phyloP scores from a whole-genome alignment of 2,888 invertebrate species.

The Chelonus formosanus region DNA sequence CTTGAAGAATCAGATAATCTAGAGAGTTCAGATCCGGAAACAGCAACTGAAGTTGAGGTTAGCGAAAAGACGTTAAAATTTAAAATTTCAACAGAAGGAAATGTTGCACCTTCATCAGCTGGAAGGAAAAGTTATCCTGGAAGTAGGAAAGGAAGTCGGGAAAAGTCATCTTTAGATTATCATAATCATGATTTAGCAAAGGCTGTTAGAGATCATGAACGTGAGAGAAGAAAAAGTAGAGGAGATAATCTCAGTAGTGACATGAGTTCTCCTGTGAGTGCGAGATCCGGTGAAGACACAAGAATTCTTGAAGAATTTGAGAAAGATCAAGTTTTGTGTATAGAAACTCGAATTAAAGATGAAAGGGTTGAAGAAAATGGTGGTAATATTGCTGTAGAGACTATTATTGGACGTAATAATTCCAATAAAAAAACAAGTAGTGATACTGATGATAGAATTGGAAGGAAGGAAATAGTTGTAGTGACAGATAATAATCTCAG shows the following conservation, averaged over 20 bases:
- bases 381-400: conserved; percentile 42
- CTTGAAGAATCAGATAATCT: conserved; percentile 67
- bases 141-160: conserved; percentile 75
- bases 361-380: conserved; percentile 48
- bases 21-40: conserved; percentile 72
- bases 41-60: conserved; percentile 77
- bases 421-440: conserved; percentile 43
- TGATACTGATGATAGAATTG: conserved; percentile 27
- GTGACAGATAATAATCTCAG: conserved; percentile 39
- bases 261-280: conserved; percentile 58
- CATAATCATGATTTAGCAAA: conserved; percentile 65
- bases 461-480: conserved; percentile 34
- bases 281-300: conserved; percentile 55
- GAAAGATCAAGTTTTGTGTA: conserved; percentile 45
- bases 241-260: conserved; percentile 55
- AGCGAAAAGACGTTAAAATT: conserved; percentile 80
- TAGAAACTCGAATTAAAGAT: conserved; percentile 32
- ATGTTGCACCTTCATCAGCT: conserved; percentile 59
- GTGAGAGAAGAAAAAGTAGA: conserved; percentile 54
- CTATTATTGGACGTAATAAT: conserved; percentile 22
- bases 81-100: conserved; percentile 78
- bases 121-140: conserved; percentile 74
- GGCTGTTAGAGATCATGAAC: conserved; percentile 66
- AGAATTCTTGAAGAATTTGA: conserved; percentile 57
- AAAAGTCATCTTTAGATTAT: conserved; percentile 66